These are phyloP conservation scores for Gnatocerus cornutus DNA, from an alignment of 2,888 invertebrate species.

Conservation along the genomic window DNA sequence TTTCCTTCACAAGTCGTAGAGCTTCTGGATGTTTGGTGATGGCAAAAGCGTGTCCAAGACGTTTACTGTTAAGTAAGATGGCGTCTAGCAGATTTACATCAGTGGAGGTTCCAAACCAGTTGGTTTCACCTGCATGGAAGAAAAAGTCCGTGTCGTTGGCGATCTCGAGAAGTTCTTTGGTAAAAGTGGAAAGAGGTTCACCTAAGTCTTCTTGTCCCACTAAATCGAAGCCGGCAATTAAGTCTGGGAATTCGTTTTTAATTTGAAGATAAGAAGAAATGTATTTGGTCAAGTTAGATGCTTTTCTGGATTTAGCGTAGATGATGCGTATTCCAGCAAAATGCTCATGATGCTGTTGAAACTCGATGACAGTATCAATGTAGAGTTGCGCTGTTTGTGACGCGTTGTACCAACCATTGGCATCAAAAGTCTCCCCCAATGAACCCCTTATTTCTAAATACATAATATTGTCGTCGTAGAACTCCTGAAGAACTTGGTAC, in stretches of 20 bases:
- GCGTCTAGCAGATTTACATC: constrained; percentile 87
- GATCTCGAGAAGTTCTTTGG: constrained; percentile 73
- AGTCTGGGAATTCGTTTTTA: constrained; percentile 75
- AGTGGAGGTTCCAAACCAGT: constrained; percentile 79
- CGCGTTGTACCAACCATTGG: constrained; percentile 66
- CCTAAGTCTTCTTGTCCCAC: constrained; percentile 87
- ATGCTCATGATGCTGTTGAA: constrained; percentile 73
- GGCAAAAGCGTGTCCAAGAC: constrained; percentile 90
- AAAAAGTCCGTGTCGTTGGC: constrained; percentile 77
- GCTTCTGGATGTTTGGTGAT: constrained; percentile 82
- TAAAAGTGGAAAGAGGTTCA: constrained; percentile 77
- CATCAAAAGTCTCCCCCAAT: constrained; percentile 74
- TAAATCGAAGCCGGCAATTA: constrained; percentile 86
- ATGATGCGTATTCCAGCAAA: constrained; percentile 77
- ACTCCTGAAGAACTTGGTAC: constrained; percentile 69
- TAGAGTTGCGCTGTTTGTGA: constrained; percentile 69
- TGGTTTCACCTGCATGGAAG: constrained; percentile 82
- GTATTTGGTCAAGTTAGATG: constrained; percentile 62
- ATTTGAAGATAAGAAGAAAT: constrained; percentile 59
- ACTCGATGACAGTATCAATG: constrained; percentile 71
- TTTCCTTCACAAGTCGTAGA: constrained; percentile 74
- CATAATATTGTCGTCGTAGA: constrained; percentile 75
- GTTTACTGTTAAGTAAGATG: constrained; percentile 80
- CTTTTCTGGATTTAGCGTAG: constrained; percentile 75
- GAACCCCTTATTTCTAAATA: constrained; percentile 77